Evolutionary conservation across 1,140 invertebrate genomes (phyloP), one percentile per base, ranked within the genome.

Genomic region (Aphelenchoides fujianensis): DNA sequence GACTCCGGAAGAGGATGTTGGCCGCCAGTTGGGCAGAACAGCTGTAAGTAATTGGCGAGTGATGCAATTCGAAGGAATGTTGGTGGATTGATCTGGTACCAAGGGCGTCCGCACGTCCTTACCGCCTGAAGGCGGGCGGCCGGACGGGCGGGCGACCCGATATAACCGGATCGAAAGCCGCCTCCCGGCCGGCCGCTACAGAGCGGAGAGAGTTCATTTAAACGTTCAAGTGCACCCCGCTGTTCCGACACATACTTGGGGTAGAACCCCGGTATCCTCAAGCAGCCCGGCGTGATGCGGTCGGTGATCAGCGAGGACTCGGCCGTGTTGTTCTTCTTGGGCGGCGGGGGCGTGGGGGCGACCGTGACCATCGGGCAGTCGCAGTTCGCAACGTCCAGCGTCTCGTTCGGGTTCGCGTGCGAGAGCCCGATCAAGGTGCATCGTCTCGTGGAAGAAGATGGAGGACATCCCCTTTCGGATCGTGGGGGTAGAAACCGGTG

Each of bases 381-480:
- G 71, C 80, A 82, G 32, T 82, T 82, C 5, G 82, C 76, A 9
- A 82, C 75, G 57, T 75, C 54, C 5, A 82, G 37, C 0, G 82
- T 72, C 28, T 80, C 71, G 62, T 80, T n/a, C n/a, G 79, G 2
- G 67, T 30, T 19, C 67, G 63, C 27, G 61, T 82, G 80, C 2
- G 80, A 75, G 2, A 82, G 76, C 23, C 80, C 79, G 1, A 83
- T n/a, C 27, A 2, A 83, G 71, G 37, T 84, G 79, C 23, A 71
- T 69, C n/a, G 82, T 73, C 55, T 82, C 80, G 37, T 82, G 80
- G 70, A 82, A 82, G 68, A 84, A 83, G 19, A 82, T 82, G 32
- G 68, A 57, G 12, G 79, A 82, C 82, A 82, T 84, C 34, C 75
- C 80, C n/a, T 54, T 79, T 69, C 23, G 80, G 80, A 37, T 84